Base-by-base conservation (phyloP, 2,888 invertebrate genomes). In the Bimastos eiseni region DNA sequence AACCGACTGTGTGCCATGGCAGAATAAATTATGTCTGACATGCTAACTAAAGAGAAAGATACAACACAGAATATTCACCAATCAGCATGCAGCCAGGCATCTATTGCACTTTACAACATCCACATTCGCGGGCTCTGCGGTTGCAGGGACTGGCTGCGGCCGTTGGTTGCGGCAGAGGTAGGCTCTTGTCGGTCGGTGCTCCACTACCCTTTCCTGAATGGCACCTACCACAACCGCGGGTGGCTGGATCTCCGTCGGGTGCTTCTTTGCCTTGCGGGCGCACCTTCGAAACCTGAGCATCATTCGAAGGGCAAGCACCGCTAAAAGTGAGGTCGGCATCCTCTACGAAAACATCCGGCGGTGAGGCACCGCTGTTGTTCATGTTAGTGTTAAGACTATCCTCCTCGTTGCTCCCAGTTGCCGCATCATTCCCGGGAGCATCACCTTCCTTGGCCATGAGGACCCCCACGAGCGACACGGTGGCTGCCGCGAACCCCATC, bases 1-100 rank as follows among this genome's bases (percentile, higher is more conserved):
- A 70, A 70, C 70, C 70, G 13, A 70, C 70, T 70, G 70, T 70
- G 70, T 70, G n/a, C 70, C 15, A 41, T 41, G n/a, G n/a, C 8
- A n/a, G 70, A 70, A 70, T 70, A 70, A 70, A 30, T 70, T 11
- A 34, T 84, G 8, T 86, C 86, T 86, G 30, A 0, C 86, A 86
- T 86, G 86, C 86, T 37, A 86, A 86, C 86, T 86, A 86, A 86
- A 33, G 21, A 34, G 33, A 84, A 8, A 86, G 37, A 86, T 86
- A 17, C 34, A 37, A 34, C 86, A 86, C 86, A 86, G 86, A 86
- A 86, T 86, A 86, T 86, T 86, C 86, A 86, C 86, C 86, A 86
- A 86, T 86, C 86, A 86, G 86, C 86, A 86, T 86, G 86, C 86
- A 86, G 86, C 37, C 86, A 86, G 86, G 37, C 86, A 86, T 86